Conservation (phyloP, 2,797 vertebrate genomes). For the Antennarius maculatus region DNA sequence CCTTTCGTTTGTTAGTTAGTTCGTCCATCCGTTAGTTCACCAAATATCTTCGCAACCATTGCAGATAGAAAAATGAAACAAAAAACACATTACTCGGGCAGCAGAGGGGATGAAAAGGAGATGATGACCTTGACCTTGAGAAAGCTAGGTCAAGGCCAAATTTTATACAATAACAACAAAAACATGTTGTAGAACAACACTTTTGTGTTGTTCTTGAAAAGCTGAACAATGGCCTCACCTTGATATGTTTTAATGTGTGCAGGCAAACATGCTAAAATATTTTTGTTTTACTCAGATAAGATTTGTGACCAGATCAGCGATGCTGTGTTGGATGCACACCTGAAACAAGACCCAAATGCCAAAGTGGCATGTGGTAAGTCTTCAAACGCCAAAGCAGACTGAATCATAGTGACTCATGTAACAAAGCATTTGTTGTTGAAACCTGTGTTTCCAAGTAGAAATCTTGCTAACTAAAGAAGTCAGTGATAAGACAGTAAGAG, state of each 20-base stretch:
- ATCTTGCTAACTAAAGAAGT: not conserved
- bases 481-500: no score
- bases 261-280: not conserved
- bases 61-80: no score
- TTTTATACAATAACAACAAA: no score
- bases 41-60: no score
- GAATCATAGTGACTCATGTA: accelerated
- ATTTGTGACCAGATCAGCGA: slow-evolving; percentile 97
- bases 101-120: no score
- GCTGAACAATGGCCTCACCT: not conserved
- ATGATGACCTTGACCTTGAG: no score
- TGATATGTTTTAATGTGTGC: not conserved
- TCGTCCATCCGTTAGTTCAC: no score
- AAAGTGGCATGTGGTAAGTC: slow-evolving; percentile 96
- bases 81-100: no score
- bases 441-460: not conserved
- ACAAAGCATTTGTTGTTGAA: not conserved
- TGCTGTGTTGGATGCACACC: slow-evolving; percentile 93
- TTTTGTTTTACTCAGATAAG: slow-evolving; percentile 83
- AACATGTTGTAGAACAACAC: no score
- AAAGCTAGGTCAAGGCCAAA: no score
- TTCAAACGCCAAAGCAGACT: not conserved
- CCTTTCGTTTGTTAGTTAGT: no score
- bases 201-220: not conserved
- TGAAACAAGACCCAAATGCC: slow-evolving; percentile 92